Conservation (phyloP, 2,113 vertebrate species). For the Centropus unirufus region DNA sequence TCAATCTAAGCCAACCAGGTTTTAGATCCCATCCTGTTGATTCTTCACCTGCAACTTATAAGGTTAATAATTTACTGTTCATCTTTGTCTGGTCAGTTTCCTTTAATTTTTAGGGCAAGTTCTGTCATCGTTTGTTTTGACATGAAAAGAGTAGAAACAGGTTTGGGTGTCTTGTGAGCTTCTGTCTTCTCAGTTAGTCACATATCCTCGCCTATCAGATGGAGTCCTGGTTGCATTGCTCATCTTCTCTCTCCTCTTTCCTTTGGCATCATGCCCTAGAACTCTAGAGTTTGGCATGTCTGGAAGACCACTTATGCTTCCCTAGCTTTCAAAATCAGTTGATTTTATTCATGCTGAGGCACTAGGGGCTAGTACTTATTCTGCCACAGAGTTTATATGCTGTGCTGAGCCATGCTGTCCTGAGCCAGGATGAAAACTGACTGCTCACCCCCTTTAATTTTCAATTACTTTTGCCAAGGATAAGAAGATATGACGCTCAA, state of each 20-base stretch:
- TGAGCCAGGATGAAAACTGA: background rate
- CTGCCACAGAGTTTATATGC: background rate
- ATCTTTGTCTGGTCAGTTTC: background rate
- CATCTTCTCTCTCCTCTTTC: background rate
- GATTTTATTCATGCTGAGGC: accelerated
- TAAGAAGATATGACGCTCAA: background rate
- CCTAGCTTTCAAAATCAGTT: background rate
- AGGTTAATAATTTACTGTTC: background rate
- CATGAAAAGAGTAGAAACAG: background rate
- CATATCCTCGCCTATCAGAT: background rate
- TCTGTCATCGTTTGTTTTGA: background rate
- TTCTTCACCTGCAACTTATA: background rate
- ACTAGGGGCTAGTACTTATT: background rate
- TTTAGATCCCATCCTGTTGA: background rate
- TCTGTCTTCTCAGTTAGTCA: background rate
- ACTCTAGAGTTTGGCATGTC: background rate
- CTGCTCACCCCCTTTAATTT: accelerated
- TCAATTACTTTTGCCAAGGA: background rate
- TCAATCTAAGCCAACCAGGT: background rate
- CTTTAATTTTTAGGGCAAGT: background rate
- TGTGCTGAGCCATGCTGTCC: background rate
- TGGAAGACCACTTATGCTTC: background rate
- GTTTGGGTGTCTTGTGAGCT: background rate
- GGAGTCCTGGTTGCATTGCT: background rate
- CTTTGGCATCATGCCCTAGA: background rate